Evolutionary conservation across 1,140 invertebrate species (phyloP), one percentile per base, ranked within the genome.

Genomic region (Apis dorsata): DNA sequence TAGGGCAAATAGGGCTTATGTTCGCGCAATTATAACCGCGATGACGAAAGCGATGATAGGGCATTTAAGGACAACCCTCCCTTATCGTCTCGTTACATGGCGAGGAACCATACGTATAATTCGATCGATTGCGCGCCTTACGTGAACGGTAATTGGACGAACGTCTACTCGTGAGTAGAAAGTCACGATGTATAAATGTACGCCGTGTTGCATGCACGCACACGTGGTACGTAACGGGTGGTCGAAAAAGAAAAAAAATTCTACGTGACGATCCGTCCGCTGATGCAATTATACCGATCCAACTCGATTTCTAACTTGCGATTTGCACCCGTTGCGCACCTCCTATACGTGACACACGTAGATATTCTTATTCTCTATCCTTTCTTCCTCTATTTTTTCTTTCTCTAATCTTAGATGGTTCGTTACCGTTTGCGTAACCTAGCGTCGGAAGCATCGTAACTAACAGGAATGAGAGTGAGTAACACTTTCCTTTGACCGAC

Each of bases 151-250:
- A 83, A 34, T 63, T 55, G 44, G 59, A 63, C 60, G 62, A 63
- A 11, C 17, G 55, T 13, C 62, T 63, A 28, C 44, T 59, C 55
- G 79, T 49, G 71, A 83, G 71, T 71, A 68, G 81, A 86, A 66
- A 87, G 70, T 87, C 69, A 81, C 78, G 78, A 87, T 87, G 75
- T 59, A 74, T 77, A 66, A 82, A 83, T 81, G 66, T 71, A 66
- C 59, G 24, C 34, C 19, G 44, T 15, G 73, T 73, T 63, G 85
- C 84, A 79, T 88, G 82, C 78, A 75, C 51, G 74, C 63, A 63
- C 70, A 87, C 85, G 86, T 86, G 86, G 34, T 79, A 75, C 72
- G 57, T 79, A 73, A 83, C 79, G 63, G 60, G 60, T 57, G 75
- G 57, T 34, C 75, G 68, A 77, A n/a, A 70, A 69, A 73, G 66